Evolutionary conservation across 1,140 invertebrate species (phyloP), one percentile per base, ranked within the genome.

Genomic region (Ylistrum balloti): DNA sequence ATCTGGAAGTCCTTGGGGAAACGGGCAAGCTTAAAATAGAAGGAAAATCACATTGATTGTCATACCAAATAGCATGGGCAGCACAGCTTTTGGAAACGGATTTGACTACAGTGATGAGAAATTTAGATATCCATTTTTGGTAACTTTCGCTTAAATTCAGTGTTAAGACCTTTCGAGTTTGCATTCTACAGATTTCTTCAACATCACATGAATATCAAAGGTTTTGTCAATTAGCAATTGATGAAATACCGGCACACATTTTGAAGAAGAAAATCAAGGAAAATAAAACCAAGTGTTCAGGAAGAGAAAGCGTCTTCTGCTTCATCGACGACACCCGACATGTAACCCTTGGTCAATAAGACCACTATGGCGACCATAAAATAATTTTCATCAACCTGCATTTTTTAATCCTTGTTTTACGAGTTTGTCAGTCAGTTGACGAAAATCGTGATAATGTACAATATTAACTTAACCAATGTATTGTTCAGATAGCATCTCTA

Each of bases 31-130:
- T 9, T 92, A 90, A 17, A 15, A 89, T 32, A 41, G 89, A n/a
- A 33, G 38, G 0, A 15, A 35, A 10, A 11, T 92, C 20, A 56
- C 92, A 5, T 32, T 56, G n/a, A 86, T 74, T 98, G 97, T 98
- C 2, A 97, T 99, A 87, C 98, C 98, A 94, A 99, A 99, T 95
- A 98, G 99, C 0, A 99, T 99, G 90, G 99, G 98, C 95, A 98
- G 98, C 33, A 97, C 99, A 35, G 97, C 98, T 91, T 99, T 99
- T 98, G 98, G 98, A 20, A 97, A 98, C 0, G 97, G 98, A 13
- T 99, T 99, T 95, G 97, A 97, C 56, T 97, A 97, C 56, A 86
- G 74, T 22, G 94, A 94, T 45, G 38, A 74, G 15, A 85, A 74
- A 33, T 94, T 94, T 86, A 20, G 13, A 85, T 93, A 20, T 22